Base-by-base conservation (phyloP, 2,113 vertebrate species). In the Colossoma macropomum region DNA sequence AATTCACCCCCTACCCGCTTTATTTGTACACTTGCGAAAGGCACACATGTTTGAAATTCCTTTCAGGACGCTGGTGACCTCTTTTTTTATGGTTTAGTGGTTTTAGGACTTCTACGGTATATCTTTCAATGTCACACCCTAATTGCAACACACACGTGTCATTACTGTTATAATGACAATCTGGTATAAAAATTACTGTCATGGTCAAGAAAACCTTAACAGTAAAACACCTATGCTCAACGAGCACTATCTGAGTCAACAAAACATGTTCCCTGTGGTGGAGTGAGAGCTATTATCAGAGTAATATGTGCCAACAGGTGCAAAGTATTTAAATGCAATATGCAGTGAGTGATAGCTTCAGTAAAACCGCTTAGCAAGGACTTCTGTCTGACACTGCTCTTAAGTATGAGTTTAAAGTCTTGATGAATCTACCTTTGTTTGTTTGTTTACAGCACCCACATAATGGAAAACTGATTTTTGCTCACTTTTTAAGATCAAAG, bases 51-150 rank as follows among this genome's bases (percentile, higher is more conserved):
- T 69, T 63, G 32, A 48, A 21, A 69, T 69, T 69, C 34, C 54
- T 73, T 21, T 13, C 30, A 4, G 66, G 38, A 11, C 4, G 30
- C 13, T 11, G 8, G 13, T 62, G 21, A 62, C 56, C 30, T 76
- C 23, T 62, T 28, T 79, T 28, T 80, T 45, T 62, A 62, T 38
- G 32, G 27, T 65, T 81, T 74, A 75, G 50, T 34, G 70, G 12
- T 81, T 81, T 52, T 34, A 65, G 41, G 28, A 32, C 68, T 25
- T 65, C 34, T 52, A 21, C 23, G 41, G 38, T 34, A 3, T 15
- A 28, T 63, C 34, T 73, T 32, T 65, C 28, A 15, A 19, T 27
- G 52, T 60, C 79, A 65, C 70, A 63, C 70, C 71, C 79, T 23
- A 30, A 12, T 21, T 56, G 72, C 73, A 17, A 13, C 28, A 28